phyloP scores from a whole-genome alignment of 2,797 vertebrate genomes.

The Australoheros facetus region DNA sequence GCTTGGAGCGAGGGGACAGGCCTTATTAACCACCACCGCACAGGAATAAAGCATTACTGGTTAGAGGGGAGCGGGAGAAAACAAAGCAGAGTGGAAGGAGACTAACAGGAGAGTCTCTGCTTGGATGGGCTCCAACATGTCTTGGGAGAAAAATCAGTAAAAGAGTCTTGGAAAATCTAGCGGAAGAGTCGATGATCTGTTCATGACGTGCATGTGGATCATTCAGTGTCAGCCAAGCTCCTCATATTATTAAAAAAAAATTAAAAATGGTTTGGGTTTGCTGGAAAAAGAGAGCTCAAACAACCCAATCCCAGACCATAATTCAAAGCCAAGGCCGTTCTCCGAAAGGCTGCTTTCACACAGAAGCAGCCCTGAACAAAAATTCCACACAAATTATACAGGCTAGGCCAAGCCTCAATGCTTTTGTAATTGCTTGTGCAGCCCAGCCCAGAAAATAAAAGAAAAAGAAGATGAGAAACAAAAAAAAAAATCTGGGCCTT shows the following conservation, averaged over 20 bases:
- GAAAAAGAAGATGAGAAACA: slow-evolving; percentile 2
- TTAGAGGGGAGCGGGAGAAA: background rate
- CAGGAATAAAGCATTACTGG: slow-evolving; percentile 43
- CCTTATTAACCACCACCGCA: slow-evolving; percentile 59
- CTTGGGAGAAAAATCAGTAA: background rate
- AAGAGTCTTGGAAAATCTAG: slow-evolving; percentile 35
- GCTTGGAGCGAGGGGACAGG: slow-evolving; percentile 50
- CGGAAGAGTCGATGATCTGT: slow-evolving; percentile 41
- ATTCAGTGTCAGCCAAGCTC: slow-evolving; percentile 50
- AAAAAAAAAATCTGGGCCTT: slow-evolving; percentile 12
- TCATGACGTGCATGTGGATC: slow-evolving; percentile 54
- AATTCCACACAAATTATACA: slow-evolving; percentile 75
- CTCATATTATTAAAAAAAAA: slow-evolving; percentile 23
- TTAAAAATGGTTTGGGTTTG: slow-evolving; percentile 19
- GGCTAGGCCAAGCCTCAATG: slow-evolving; percentile 56
- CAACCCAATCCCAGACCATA: slow-evolving; percentile 30
- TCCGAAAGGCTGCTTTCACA: slow-evolving; percentile 42
- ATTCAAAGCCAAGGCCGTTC: slow-evolving; percentile 36
- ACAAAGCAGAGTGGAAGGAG: slow-evolving; percentile 34
- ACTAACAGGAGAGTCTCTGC: slow-evolving; percentile 12
- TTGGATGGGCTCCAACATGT: slow-evolving; percentile 20
- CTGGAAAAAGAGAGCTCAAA: slow-evolving; percentile 39
- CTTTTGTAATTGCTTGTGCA: slow-evolving; percentile 62
- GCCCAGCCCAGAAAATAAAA: slow-evolving; percentile 59
- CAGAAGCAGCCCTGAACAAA: slow-evolving; percentile 43